Percentiles rank a stretch among this genome's conserved stretches.
These are phyloP conservation scores for Ciconia maguari DNA, from an alignment of 2,113 vertebrate genomes.

Conservation along the genomic window DNA sequence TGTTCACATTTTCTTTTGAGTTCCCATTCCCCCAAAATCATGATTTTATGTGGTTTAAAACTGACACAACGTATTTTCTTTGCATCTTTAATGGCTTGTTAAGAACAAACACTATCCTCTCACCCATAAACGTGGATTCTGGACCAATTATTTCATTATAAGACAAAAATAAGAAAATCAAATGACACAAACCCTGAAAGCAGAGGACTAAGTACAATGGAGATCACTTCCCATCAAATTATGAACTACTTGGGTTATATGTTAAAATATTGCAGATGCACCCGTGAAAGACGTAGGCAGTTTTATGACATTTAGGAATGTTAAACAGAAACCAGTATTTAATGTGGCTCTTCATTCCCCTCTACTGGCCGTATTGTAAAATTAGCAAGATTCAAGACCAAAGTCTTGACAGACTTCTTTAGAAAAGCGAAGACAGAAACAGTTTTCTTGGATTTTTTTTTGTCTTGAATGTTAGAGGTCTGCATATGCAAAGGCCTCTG, in stretches of 20 bases:
- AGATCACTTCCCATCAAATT: not conserved
- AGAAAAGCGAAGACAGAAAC: not conserved
- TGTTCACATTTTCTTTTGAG: not conserved
- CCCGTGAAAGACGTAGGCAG: rapidly evolving
- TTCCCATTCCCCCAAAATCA: not conserved
- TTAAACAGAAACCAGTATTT: not conserved
- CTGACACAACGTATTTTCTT: not conserved
- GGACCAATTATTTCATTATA: not conserved
- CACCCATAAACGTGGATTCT: not conserved
- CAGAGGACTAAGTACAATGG: not conserved
- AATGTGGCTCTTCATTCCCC: not conserved
- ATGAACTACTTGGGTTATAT: not conserved
- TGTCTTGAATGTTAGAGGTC: not conserved
- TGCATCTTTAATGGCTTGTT: not conserved
- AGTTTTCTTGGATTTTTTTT: not conserved
- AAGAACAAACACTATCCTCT: not conserved
- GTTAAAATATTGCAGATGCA: not conserved
- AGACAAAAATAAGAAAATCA: not conserved
- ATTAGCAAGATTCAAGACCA: not conserved
- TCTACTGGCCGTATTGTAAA: not conserved
- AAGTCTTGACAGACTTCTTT: not conserved
- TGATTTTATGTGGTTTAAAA: not conserved
- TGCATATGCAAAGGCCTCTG: rapidly evolving
- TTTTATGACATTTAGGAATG: not conserved
- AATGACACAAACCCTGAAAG: not conserved